phyloP scores from a whole-genome alignment of 2,797 vertebrate species.

The Mycteria americana region DNA sequence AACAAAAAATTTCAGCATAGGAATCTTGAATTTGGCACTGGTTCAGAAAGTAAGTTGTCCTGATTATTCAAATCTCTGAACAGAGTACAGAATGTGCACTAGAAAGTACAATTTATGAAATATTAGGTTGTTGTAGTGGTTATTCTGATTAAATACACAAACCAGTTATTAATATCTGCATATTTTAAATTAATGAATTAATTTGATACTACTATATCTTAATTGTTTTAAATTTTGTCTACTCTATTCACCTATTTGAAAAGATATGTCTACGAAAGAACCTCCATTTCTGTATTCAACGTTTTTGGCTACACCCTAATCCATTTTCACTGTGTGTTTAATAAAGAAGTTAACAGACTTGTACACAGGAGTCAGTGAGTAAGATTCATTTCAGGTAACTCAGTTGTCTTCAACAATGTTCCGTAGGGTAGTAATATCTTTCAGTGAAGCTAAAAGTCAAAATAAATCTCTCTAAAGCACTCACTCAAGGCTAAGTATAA shows the following conservation, averaged over 20 bases:
- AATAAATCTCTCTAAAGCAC: neutral
- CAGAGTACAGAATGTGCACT: neutral
- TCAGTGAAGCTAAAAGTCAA: neutral
- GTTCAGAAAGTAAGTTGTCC: neutral
- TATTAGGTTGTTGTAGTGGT: neutral
- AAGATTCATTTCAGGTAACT: neutral
- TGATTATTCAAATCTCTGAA: neutral
- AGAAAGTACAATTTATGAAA: neutral
- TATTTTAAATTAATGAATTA: neutral
- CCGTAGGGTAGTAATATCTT: neutral
- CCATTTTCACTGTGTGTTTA: neutral
- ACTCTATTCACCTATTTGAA: neutral
- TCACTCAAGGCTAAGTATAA: neutral
- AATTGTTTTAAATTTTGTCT: neutral
- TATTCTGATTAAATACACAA: neutral
- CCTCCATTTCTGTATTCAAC: neutral
- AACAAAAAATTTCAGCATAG: neutral
- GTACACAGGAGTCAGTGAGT: rapidly evolving
- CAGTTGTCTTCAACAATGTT: neutral
- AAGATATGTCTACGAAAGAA: neutral
- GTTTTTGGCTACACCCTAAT: neutral
- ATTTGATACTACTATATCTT: neutral
- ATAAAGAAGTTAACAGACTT: neutral
- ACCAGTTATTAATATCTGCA: neutral
- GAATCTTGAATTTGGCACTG: neutral